Conservation (phyloP, 2,113 vertebrate species). For the Ranitomeya imitator region DNA sequence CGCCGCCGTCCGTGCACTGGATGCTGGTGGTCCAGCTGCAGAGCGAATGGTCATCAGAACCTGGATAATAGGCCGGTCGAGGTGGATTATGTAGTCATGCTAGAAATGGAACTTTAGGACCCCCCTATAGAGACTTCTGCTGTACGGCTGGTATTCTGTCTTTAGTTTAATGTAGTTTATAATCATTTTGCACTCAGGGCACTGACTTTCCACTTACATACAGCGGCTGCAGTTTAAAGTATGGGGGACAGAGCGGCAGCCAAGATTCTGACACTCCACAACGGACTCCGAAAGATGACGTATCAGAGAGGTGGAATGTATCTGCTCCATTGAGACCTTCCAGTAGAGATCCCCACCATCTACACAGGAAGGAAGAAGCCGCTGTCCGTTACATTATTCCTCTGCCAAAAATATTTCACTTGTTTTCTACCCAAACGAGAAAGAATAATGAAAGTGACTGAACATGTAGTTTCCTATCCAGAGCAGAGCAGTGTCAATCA, state of each 20-base stretch:
- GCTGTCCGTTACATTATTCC: not conserved
- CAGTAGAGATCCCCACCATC: not conserved
- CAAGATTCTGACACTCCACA: not conserved
- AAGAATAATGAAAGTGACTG: not conserved
- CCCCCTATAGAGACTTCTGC: not conserved
- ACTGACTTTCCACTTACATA: not conserved
- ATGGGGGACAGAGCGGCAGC: not conserved
- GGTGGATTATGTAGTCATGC: not conserved
- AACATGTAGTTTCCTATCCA: not conserved
- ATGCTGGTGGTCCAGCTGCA: not conserved
- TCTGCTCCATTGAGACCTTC: too few relatives aligned
- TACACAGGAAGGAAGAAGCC: not conserved
- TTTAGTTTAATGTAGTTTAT: too few relatives aligned
- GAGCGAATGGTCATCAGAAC: not conserved
- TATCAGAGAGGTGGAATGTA: not conserved
- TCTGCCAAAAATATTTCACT: not conserved
- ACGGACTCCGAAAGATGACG: not conserved
- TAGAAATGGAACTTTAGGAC: not conserved
- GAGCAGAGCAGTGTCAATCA: not conserved
- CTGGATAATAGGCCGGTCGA: not conserved
- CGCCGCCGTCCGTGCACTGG: not conserved
- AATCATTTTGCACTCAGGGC: too few relatives aligned
- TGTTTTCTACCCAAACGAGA: not conserved
- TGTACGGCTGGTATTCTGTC: too few relatives aligned
- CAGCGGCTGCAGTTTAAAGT: not conserved